Conservation (phyloP, 2,888 invertebrate species). For the Polymixis flavicincta region DNA sequence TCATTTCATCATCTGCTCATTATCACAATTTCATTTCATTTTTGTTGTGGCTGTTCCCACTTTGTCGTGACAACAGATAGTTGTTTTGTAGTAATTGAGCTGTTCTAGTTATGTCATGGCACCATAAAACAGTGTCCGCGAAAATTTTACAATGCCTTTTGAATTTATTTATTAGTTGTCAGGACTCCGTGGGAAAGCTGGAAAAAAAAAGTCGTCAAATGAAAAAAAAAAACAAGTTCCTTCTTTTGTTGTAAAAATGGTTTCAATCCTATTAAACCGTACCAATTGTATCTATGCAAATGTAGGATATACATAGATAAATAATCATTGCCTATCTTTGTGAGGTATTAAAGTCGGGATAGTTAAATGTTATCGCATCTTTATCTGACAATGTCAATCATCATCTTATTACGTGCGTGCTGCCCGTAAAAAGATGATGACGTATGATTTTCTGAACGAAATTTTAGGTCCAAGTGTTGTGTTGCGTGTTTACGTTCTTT, state of each 20-base stretch:
- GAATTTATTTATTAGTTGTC: background rate
- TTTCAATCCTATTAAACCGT: background rate
- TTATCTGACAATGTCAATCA: slow-evolving; percentile 19
- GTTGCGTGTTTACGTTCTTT: slow-evolving; percentile 18
- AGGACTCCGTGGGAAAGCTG: background rate
- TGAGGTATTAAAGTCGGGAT: background rate
- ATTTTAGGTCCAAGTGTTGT: background rate
- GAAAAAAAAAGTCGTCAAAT: background rate
- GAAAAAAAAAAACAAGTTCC: background rate
- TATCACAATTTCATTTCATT: background rate
- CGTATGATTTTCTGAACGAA: slow-evolving; percentile 2
- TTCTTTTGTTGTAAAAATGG: background rate
- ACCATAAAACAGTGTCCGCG: background rate
- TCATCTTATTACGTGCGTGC: background rate
- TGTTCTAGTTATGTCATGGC: too few species aligned
- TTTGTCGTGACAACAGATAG: background rate
- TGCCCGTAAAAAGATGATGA: too few species aligned
- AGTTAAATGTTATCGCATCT: slow-evolving; percentile 13
- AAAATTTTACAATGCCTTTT: slow-evolving; percentile 1
- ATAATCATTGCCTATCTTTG: slow-evolving; percentile 10
- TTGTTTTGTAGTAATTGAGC: background rate
- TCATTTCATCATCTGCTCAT: slow-evolving; percentile 32
- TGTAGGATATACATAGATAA: slow-evolving; percentile 2
- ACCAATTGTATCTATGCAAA: background rate
- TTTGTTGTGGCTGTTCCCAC: background rate